Evolutionary conservation across 2,888 invertebrate genomes (phyloP).

Genomic region (Apotomis turbidana): DNA sequence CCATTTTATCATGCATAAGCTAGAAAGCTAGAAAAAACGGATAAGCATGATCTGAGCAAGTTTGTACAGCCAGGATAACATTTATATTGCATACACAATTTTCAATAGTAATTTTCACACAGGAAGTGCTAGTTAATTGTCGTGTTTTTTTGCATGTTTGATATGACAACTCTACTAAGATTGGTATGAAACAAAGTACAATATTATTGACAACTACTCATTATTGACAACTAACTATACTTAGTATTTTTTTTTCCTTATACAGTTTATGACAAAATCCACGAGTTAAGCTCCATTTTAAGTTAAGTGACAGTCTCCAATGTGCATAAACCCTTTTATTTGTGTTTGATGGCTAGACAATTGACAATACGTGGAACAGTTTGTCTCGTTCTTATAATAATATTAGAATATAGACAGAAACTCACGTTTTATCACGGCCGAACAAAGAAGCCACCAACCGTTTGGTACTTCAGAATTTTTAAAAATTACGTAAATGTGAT

Average conservation of each 20-base stretch:
- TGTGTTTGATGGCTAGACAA: slow-evolving; percentile 38
- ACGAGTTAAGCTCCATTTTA: not conserved
- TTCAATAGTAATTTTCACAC: not conserved
- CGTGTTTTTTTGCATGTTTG: not conserved
- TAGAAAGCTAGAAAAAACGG: too few relatives aligned
- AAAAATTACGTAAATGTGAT: not conserved
- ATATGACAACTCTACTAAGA: not conserved
- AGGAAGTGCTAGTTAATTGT: not conserved
- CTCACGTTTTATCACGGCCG: too few relatives aligned
- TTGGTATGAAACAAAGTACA: not conserved
- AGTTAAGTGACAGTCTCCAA: not conserved
- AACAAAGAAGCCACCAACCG: too few relatives aligned
- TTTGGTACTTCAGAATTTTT: not conserved
- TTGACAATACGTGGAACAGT: not conserved
- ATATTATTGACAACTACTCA: too few relatives aligned
- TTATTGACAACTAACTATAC: too few relatives aligned
- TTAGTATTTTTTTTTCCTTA: too few relatives aligned
- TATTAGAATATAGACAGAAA: too few relatives aligned
- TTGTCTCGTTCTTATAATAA: too few relatives aligned
- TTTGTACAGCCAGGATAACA: too few relatives aligned
- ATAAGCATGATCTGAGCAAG: not conserved
- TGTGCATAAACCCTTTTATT: slow-evolving; percentile 44
- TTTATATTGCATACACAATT: not conserved
- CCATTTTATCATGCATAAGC: too few relatives aligned
- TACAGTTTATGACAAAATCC: not conserved